Percentiles rank a stretch among this genome's conserved stretches.
Conservation (phyloP, 2,888 invertebrate species). For the Trisateles emortualis region DNA sequence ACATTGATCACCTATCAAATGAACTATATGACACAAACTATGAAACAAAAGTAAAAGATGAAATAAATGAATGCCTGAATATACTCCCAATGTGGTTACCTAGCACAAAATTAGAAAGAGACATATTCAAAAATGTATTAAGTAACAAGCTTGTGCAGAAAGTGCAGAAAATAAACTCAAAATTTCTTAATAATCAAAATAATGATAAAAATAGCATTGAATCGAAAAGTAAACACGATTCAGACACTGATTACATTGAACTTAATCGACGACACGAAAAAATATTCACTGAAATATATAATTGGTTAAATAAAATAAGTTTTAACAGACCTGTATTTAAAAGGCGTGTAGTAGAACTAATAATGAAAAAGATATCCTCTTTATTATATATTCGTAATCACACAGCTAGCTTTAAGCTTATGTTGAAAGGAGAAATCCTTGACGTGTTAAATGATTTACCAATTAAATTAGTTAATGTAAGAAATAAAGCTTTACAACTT, state of each 20-base stretch:
- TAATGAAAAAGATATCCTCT: conserved; percentile 26
- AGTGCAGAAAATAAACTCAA: conserved; percentile 48
- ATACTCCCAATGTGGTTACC: conserved; percentile 57
- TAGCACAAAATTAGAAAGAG: conserved; percentile 42
- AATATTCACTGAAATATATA: conserved; percentile 24
- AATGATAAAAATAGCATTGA: not conserved
- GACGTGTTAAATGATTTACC: conserved; percentile 48
- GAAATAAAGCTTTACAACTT: conserved; percentile 28
- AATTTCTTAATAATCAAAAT: conserved; percentile 14
- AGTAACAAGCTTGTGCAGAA: conserved; percentile 52
- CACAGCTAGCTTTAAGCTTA: conserved; percentile 42
- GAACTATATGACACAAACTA: conserved; percentile 35
- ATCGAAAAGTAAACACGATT: not conserved
- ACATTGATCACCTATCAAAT: conserved; percentile 45
- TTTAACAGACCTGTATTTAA: conserved; percentile 12
- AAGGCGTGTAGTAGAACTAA: conserved; percentile 8
- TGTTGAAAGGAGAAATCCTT: conserved; percentile 53
- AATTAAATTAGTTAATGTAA: conserved; percentile 8
- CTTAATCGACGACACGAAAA: not conserved
- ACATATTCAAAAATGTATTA: conserved; percentile 43
- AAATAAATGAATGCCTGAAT: conserved; percentile 56
- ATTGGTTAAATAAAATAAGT: conserved; percentile 30
- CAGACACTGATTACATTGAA: conserved; percentile 1
- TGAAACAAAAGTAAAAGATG: conserved; percentile 43
- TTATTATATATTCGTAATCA: conserved; percentile 25